Percentiles rank a stretch among this genome's conserved stretches.
These are phyloP conservation scores for Lepilemur septentrionalis DNA, from an alignment of 2,797 vertebrate genomes.

Conservation along the genomic window DNA sequence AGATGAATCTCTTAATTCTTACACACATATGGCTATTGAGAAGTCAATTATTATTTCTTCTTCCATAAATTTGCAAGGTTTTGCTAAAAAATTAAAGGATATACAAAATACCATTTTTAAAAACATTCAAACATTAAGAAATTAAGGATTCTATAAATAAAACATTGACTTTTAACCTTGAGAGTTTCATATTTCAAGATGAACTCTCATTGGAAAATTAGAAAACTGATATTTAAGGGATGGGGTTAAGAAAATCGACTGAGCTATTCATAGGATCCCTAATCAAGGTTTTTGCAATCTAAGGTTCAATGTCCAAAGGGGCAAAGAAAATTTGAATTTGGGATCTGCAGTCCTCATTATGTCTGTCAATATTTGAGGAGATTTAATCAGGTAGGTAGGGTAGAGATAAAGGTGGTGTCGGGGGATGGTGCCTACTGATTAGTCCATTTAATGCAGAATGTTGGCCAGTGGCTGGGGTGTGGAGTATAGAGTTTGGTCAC, in stretches of 20 bases:
- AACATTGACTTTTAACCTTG: not conserved
- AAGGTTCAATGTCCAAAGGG: constrained; percentile 60
- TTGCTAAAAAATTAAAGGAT: not conserved
- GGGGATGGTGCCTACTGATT: not conserved
- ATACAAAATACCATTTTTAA: not conserved
- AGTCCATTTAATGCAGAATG: not conserved
- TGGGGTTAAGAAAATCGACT: not conserved
- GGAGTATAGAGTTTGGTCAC: not conserved
- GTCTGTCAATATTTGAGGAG: constrained; percentile 66
- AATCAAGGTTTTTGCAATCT: constrained; percentile 37
- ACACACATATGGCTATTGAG: not conserved
- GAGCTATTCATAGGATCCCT: not conserved
- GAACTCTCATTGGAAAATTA: not conserved
- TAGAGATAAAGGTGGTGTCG: not conserved
- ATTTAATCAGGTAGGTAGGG: constrained; percentile 32
- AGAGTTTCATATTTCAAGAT: not conserved
- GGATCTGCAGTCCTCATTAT: constrained; percentile 10
- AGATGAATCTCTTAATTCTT: not conserved
- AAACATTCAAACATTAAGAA: constrained; percentile 5
- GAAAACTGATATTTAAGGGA: not conserved
- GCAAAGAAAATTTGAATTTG: constrained; percentile 50
- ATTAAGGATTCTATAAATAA: not conserved
- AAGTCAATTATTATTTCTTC: not conserved
- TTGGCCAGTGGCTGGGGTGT: not conserved
- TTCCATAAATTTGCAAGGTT: not conserved